phyloP scores from a whole-genome alignment of 2,113 vertebrate genomes.

The Menidia beryllina region DNA sequence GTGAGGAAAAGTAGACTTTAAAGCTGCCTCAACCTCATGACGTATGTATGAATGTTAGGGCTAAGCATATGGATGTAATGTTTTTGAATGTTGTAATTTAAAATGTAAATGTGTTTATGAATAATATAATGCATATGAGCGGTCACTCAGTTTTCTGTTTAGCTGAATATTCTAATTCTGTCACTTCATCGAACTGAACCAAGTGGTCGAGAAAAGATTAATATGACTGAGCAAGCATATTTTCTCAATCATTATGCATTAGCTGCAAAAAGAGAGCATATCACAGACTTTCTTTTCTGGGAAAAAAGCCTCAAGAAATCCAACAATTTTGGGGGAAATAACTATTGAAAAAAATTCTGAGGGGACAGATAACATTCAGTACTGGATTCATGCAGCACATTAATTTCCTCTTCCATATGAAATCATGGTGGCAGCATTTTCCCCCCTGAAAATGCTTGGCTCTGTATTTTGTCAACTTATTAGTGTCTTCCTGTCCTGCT shows the following conservation, averaged over 20 bases:
- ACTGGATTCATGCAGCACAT: constrained; percentile 53
- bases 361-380: constrained; percentile 68
- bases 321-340: constrained; percentile 55
- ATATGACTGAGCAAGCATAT: constrained; percentile 44
- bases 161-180: constrained; percentile 24
- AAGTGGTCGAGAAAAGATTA: constrained; percentile 41
- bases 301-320: constrained; percentile 57
- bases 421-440: constrained; percentile 62
- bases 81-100: too few species aligned
- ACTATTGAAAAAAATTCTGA: constrained; percentile 58
- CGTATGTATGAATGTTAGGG: neutral
- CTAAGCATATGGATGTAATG: neutral
- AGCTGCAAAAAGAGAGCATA: constrained; percentile 48
- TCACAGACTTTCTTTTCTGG: constrained; percentile 30
- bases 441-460: constrained; percentile 68
- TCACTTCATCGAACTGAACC: constrained; percentile 36
- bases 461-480: constrained; percentile 77
- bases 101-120: neutral
- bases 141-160: neutral
- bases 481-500: constrained; percentile 71
- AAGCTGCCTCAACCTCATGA: constrained; percentile 1
- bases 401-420: constrained; percentile 68
- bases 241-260: constrained; percentile 66
- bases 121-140: neutral
- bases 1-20: neutral